Evolutionary conservation across 1,140 invertebrate genomes (phyloP), one percentile per base, ranked within the genome.

Genomic region (Euborellia annulipes): DNA sequence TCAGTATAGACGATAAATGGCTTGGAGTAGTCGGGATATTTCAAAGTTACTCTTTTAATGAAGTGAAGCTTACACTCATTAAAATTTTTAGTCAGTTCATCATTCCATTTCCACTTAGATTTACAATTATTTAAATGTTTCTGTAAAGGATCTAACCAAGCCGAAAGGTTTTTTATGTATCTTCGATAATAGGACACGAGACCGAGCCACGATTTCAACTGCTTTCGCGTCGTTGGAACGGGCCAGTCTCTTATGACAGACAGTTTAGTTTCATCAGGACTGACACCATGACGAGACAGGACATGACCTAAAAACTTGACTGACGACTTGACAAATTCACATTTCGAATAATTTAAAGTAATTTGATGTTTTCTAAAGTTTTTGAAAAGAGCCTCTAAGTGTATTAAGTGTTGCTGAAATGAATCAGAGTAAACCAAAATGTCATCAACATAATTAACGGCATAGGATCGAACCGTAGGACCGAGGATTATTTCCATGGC

Each of bases 281-380:
- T 50, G 1, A 67, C 39, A 21, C 62, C 64, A 17, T 60, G 21
- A 46, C 53, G 38, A 30, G 56, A 50, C 18, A 66, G 50, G 2
- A 57, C 49, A 48, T 63, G 55, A 14, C 62, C 65, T 13, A 65
- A 22, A 52, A 59, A 63, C 48, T 60, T 60, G 11, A 67, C 51
- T 50, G 57, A 44, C 4, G 38, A 40, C 3, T 48, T 42, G 34
- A 53, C 51, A 54, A 58, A 62, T 38, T 55, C 45, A 47, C 57
- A 55, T 54, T 67, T 64, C 18, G 53, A 50, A 41, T 21, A 52
- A 41, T 62, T 62, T 48, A 63, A 56, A 48, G 61, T 61, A 19
- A 41, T 19, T 3, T 18, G n/a, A 27, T 6, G 11, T 6, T 27
- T 11, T 27, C 23, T 27, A 27, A 4, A 27, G 11, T 11, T 4